Evolutionary conservation across 2,797 vertebrate species (phyloP).

Genomic region (Erithacus rubecula): DNA sequence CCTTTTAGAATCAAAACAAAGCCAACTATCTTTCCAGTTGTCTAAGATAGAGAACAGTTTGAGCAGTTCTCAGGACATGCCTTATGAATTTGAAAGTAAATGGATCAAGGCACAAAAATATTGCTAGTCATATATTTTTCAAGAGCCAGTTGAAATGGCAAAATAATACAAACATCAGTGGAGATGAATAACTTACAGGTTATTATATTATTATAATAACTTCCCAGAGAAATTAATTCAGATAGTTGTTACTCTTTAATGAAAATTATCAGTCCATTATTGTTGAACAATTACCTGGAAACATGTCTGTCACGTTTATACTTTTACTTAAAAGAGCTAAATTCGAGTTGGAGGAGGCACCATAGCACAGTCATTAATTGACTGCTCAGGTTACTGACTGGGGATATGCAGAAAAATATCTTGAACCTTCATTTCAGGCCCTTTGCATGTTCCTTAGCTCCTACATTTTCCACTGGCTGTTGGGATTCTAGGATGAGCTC

Average conservation of each 20-base stretch:
- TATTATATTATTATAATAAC: too few species aligned
- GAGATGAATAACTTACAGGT: not conserved
- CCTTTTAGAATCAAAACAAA: not conserved
- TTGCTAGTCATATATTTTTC: not conserved
- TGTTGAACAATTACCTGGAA: not conserved
- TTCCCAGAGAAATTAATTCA: not conserved
- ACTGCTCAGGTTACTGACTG: not conserved
- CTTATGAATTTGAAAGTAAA: not conserved
- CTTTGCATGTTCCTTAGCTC: not conserved
- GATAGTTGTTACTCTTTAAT: not conserved
- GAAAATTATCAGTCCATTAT: not conserved
- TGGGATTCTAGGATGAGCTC: not conserved
- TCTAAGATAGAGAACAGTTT: not conserved
- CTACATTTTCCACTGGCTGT: not conserved
- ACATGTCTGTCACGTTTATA: not conserved
- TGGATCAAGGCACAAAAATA: not conserved
- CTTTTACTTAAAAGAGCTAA: not conserved
- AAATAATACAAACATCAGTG: not conserved
- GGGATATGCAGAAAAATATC: not conserved
- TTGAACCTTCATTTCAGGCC: not conserved
- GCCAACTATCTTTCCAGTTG: not conserved
- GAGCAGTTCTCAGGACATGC: not conserved
- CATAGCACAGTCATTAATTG: not conserved
- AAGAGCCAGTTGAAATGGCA: not conserved
- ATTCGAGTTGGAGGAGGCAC: not conserved